Evolutionary conservation across 2,797 vertebrate species (phyloP).

Genomic region (Todus mexicanus): DNA sequence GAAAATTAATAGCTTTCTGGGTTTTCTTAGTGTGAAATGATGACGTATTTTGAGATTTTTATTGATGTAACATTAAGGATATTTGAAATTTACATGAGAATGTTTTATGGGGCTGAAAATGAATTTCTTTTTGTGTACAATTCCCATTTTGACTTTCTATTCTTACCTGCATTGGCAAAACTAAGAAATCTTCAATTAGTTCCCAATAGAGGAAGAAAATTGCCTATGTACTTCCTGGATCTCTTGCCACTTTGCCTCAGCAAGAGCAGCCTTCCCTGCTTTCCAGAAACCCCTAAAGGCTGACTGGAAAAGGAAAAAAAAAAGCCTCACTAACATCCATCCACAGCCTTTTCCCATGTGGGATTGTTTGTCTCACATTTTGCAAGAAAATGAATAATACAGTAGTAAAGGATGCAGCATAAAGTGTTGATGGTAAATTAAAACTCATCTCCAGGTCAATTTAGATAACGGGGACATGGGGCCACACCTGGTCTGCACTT

Average conservation of each 20-base stretch:
- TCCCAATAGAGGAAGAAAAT: neutral
- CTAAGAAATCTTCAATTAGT: neutral
- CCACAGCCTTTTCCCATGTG: slow-evolving; percentile 12
- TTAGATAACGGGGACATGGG: neutral
- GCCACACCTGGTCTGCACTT: slow-evolving; percentile 2
- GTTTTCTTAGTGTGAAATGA: neutral
- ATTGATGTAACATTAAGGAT: neutral
- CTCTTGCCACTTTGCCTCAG: neutral
- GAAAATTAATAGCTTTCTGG: neutral
- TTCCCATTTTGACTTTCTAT: neutral
- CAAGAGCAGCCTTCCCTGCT: neutral
- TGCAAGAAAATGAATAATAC: slow-evolving; percentile 58
- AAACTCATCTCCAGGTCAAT: slow-evolving; percentile 33
- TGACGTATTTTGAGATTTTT: neutral
- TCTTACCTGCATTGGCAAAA: neutral
- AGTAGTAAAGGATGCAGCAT: slow-evolving; percentile 57
- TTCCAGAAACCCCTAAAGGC: slow-evolving; percentile 18
- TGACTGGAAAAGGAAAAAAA: neutral
- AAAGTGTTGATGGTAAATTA: slow-evolving; percentile 68
- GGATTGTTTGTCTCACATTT: neutral
- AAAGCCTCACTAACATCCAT: neutral
- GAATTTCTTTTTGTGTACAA: neutral
- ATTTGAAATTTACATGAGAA: neutral
- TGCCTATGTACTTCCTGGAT: neutral
- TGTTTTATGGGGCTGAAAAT: neutral